Conservation (phyloP, 2,888 invertebrate genomes). For the Trachelus stipa region DNA sequence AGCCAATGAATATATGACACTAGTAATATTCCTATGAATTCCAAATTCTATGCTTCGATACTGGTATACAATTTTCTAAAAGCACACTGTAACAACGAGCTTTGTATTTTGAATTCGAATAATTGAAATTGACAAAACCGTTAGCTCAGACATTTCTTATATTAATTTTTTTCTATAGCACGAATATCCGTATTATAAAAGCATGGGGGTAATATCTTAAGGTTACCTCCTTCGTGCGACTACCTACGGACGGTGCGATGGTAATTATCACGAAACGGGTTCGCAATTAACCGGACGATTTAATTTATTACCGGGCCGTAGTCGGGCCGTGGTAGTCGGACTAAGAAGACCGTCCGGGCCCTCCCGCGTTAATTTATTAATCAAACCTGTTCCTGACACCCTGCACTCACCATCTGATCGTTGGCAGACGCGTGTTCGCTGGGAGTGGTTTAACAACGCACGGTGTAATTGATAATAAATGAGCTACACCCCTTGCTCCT, state of each 20-base stretch:
- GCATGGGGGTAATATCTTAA: too few relatives aligned
- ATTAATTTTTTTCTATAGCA: too few relatives aligned
- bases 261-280: conserved; percentile 34
- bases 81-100: too few relatives aligned
- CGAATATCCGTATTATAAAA: too few relatives aligned
- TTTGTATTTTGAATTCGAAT: too few relatives aligned
- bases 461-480: conserved; percentile 20
- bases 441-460: conserved; percentile 12
- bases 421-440: conserved; percentile 15
- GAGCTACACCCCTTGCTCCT: conserved; percentile 5
- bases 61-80: too few relatives aligned
- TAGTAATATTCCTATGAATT: too few relatives aligned
- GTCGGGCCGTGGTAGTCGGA: conserved; percentile 22
- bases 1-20: too few relatives aligned
- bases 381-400: conserved; percentile 23
- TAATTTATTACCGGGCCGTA: conserved; percentile 30
- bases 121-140: too few relatives aligned
- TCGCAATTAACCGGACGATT: conserved; percentile 40
- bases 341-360: conserved; percentile 8
- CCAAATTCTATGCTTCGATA: too few relatives aligned
- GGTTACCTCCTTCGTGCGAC: not conserved
- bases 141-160: too few relatives aligned
- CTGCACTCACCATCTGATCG: conserved; percentile 8
- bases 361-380: conserved; percentile 23
- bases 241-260: conserved; percentile 8